These are phyloP conservation scores for Reticulitermes speratus DNA, from an alignment of 1,140 invertebrate genomes.

Conservation along the genomic window DNA sequence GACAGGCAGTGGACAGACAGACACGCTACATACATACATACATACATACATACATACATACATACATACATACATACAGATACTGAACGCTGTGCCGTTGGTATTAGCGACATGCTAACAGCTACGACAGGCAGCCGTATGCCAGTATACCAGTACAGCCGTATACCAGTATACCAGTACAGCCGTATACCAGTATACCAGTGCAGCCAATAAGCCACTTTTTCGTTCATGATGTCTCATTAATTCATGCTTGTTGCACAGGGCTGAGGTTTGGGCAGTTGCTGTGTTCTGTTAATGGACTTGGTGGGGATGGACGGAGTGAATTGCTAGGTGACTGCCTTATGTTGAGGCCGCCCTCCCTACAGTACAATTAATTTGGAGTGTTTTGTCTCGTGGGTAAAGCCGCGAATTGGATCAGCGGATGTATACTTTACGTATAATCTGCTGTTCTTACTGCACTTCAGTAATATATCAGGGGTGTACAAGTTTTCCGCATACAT, in stretches of 20 bases:
- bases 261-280: neutral
- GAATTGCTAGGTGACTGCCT: neutral
- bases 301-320: neutral
- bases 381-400: neutral
- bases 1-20: too few species aligned
- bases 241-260: neutral
- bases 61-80: too few species aligned
- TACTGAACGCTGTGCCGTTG: too few species aligned
- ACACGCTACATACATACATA: too few species aligned
- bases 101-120: too few species aligned
- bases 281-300: constrained; percentile 6
- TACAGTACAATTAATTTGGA: neutral
- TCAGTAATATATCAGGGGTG: neutral
- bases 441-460: neutral
- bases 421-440: neutral
- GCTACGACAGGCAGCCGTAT: too few species aligned
- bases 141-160: too few species aligned
- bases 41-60: too few species aligned
- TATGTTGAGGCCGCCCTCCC: neutral
- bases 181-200: too few species aligned
- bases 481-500: too few species aligned
- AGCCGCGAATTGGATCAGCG: neutral
- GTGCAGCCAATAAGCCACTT: neutral
- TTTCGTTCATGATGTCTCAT: neutral
- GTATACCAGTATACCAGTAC: too few species aligned